phyloP scores from a whole-genome alignment of 2,113 vertebrate species.

The Phrynosoma platyrhinos region DNA sequence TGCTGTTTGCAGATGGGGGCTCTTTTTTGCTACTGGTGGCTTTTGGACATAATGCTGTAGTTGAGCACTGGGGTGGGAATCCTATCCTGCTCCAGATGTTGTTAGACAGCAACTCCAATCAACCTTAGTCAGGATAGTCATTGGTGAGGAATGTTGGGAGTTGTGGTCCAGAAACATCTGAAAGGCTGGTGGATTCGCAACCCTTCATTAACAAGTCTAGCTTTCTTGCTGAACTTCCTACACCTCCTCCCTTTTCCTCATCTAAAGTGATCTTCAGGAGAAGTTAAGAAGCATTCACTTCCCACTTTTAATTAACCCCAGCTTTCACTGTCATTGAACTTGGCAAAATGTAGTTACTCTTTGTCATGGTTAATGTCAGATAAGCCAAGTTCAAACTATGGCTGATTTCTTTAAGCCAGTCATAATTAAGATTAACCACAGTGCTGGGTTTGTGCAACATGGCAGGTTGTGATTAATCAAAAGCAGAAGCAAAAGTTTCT shows the following conservation, averaged over 20 bases:
- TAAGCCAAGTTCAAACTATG: neutral
- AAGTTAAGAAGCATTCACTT: neutral
- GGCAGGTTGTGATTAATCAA: neutral
- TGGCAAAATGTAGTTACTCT: neutral
- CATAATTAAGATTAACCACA: neutral
- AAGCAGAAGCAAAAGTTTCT: neutral
- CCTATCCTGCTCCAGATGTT: too few relatives aligned
- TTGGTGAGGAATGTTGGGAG: too few relatives aligned
- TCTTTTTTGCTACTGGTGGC: neutral
- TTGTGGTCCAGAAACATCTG: too few relatives aligned
- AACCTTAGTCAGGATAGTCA: too few relatives aligned
- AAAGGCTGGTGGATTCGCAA: too few relatives aligned
- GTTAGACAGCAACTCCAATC: too few relatives aligned
- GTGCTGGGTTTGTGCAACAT: too few relatives aligned
- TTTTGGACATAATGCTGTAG: too few relatives aligned
- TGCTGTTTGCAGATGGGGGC: neutral
- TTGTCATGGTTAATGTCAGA: neutral
- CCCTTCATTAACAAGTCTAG: neutral
- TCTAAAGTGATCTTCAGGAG: neutral
- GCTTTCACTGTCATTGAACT: neutral
- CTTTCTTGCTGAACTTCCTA: neutral
- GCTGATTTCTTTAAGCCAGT: neutral
- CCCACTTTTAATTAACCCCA: neutral
- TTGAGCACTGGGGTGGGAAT: too few relatives aligned
- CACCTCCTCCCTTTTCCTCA: neutral